These are phyloP conservation scores for Myzus persicae DNA, from an alignment of 1,140 invertebrate genomes.

Conservation along the genomic window DNA sequence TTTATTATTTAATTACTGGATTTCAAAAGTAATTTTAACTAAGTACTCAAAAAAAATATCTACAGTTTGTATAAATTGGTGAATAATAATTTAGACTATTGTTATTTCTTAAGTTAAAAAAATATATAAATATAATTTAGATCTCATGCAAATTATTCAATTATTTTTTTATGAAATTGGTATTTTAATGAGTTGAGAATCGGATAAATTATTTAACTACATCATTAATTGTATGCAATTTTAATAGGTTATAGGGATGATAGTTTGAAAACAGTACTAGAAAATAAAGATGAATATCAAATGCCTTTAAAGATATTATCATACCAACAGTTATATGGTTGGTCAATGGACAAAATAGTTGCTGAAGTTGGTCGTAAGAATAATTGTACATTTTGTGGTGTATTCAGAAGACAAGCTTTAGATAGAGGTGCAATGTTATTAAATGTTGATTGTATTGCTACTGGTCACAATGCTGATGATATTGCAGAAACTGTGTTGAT, in stretches of 20 bases:
- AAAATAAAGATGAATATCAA: slow-evolving; percentile 91
- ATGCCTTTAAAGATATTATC: slow-evolving; percentile 96
- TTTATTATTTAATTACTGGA: not conserved
- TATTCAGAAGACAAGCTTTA: slow-evolving; percentile 94
- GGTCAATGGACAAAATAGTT: slow-evolving; percentile 99
- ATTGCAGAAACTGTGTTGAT: slow-evolving; percentile 98
- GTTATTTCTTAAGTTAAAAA: not conserved
- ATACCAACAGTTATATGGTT: slow-evolving; percentile 98
- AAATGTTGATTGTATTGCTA: slow-evolving; percentile 92
- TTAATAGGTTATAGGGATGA: slow-evolving; percentile 92
- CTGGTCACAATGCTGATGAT: slow-evolving; percentile 99
- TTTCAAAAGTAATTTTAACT: not conserved
- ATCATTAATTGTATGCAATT: not conserved
- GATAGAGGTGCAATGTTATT: slow-evolving; percentile 90
- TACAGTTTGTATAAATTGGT: not conserved
- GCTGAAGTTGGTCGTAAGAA: slow-evolving; percentile 92
- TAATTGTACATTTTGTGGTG: slow-evolving; percentile 99
- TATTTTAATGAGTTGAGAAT: too few relatives aligned
- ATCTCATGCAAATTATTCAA: too few relatives aligned
- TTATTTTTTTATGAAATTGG: too few relatives aligned
- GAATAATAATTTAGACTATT: not conserved
- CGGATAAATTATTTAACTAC: not conserved
- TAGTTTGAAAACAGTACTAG: slow-evolving; percentile 95
- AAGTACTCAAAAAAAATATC: not conserved
- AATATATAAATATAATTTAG: too few relatives aligned